Evolutionary conservation across 2,797 vertebrate species (phyloP), one percentile per base, ranked within the genome.

Genomic region (Bovichtus diacanthus): DNA sequence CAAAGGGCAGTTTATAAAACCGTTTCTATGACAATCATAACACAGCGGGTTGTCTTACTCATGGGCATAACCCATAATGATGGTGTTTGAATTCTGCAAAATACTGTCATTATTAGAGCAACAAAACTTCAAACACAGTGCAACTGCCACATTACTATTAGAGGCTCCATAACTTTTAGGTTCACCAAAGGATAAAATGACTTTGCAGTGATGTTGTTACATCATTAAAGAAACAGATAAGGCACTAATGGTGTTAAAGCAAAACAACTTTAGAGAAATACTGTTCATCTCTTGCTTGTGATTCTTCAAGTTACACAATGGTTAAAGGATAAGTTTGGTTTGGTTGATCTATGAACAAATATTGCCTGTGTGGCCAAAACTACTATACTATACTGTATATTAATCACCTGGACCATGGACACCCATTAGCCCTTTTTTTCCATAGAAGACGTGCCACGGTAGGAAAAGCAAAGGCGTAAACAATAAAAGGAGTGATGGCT

Each of bases 21-120:
- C 51, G 85, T 84, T 88, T 88, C 70, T 69, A 49, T 81, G 77
- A 82, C 85, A 87, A 83, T 86, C 70, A 72, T 59, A 64, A 70
- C 73, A 56, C 44, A 0, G 51, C 15, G 23, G 77, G 80, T 81
- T 80, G 76, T 65, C 70, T 86, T 76, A 69, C 70, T 84, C 68
- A 70, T 73, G 56, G 75, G 23, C 66, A 74, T 41, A 86, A 55
- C 54, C 43, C 41, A 56, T 87, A 83, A 87, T 86, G 78, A 87
- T 82, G 55, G 25, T 56, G 69, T 85, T 81, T 85, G 76, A 87
- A 80, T 77, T 76, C 70, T 15, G 51, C 61, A 71, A 85, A 84
- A 81, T 49, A 65, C 50, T 73, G 70, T 74, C 70, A 85, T 84
- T 81, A 86, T 85, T 78, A 76, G 31, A 80, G 75, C 56, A 75